Evolutionary conservation across 2,113 vertebrate genomes (phyloP).

Genomic region (Empidonax traillii): DNA sequence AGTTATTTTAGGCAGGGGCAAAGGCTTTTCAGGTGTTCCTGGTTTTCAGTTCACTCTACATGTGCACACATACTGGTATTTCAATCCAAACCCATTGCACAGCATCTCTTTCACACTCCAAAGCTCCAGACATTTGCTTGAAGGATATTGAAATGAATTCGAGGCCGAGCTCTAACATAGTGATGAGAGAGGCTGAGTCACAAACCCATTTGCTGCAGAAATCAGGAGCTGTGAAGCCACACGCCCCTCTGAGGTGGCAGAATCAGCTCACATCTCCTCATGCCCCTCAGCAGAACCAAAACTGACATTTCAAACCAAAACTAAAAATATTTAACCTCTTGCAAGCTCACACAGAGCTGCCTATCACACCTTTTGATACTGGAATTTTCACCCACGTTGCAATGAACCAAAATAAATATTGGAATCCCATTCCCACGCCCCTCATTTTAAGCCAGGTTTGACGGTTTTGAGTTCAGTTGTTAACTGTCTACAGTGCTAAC

Average conservation of each 20-base stretch:
- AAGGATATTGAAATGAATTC: neutral
- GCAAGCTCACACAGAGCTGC: neutral
- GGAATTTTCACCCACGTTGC: neutral
- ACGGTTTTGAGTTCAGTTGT: neutral
- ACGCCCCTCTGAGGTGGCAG: fast-evolving
- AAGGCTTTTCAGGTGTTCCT: neutral
- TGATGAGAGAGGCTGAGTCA: neutral
- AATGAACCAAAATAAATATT: neutral
- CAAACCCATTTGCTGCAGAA: neutral
- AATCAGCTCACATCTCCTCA: neutral
- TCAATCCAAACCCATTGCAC: neutral
- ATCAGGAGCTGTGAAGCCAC: neutral
- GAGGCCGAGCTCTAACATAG: neutral
- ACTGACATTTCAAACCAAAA: neutral
- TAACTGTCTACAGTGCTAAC: neutral
- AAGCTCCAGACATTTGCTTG: neutral
- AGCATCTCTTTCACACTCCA: fast-evolving
- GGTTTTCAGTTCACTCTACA: neutral
- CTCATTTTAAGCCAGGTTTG: neutral
- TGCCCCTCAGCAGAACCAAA: neutral
- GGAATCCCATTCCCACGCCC: neutral
- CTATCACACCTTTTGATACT: fast-evolving
- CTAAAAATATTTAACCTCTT: neutral
- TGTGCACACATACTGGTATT: fast-evolving
- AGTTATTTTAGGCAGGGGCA: neutral